phyloP scores from a whole-genome alignment of 2,113 vertebrate species.

The Syngnathus floridae region DNA sequence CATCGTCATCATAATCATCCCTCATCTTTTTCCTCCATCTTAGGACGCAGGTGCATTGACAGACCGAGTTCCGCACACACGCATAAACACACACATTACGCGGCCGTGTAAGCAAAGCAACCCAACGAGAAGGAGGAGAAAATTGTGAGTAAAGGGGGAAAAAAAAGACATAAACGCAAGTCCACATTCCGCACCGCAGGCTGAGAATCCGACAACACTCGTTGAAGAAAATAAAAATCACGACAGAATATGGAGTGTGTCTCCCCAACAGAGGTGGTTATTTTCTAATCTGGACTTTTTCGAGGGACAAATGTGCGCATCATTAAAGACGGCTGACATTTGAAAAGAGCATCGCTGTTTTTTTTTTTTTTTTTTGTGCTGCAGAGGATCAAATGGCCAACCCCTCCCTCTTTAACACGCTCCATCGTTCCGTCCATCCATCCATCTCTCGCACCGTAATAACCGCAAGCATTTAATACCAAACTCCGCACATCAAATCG shows the following conservation, averaged over 20 bases:
- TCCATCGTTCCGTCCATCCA: constrained; percentile 40
- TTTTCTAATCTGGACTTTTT: constrained; percentile 24
- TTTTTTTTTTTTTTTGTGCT: constrained; percentile 38
- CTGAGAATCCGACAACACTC: constrained; percentile 13
- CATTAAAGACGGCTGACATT: constrained; percentile 70
- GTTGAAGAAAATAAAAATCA: neutral
- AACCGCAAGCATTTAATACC: constrained; percentile 49
- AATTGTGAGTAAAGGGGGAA: neutral
- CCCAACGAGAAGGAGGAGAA: neutral
- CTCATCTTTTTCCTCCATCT: constrained; percentile 73
- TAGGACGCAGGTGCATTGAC: constrained; percentile 73
- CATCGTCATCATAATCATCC: constrained; percentile 45
- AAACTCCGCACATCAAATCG: constrained; percentile 1
- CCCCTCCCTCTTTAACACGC: constrained; percentile 49
- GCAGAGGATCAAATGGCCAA: constrained; percentile 72
- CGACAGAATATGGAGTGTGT: neutral
- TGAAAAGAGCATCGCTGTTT: constrained; percentile 72
- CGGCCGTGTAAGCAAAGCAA: constrained; percentile 52
- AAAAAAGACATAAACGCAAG: constrained; percentile 6
- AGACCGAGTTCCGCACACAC: constrained; percentile 48
- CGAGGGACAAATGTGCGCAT: constrained; percentile 47
- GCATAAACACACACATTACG: constrained; percentile 34
- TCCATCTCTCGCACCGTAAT: constrained; percentile 75
- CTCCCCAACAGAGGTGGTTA: neutral
- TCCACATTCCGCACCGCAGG: constrained; percentile 11